These are phyloP conservation scores for Eubucco bourcierii DNA, from an alignment of 2,113 vertebrate genomes.

Conservation along the genomic window DNA sequence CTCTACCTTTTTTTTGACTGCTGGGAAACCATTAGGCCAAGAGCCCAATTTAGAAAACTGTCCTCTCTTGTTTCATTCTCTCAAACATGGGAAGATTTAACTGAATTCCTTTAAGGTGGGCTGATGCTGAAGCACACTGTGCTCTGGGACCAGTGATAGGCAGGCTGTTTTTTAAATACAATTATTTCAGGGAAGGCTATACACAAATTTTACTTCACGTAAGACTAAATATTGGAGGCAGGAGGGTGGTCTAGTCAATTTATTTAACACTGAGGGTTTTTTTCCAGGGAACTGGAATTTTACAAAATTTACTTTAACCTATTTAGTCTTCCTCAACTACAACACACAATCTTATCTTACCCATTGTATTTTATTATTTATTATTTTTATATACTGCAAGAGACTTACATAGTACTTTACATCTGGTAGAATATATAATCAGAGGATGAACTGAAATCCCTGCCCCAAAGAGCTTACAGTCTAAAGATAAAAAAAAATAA, in stretches of 20 bases:
- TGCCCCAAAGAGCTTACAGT: constrained; percentile 70
- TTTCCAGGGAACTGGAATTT: background rate
- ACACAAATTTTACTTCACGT: background rate
- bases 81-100: background rate
- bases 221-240: background rate
- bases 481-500: constrained; percentile 30
- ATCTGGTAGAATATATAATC: constrained; percentile 28
- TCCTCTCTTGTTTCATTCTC: background rate
- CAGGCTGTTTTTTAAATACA: background rate
- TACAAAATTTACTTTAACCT: background rate
- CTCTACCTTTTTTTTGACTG: background rate
- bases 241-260: background rate
- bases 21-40: background rate
- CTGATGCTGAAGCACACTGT: background rate
- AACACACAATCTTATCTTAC: constrained; percentile 51
- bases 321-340: constrained; percentile 38
- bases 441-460: constrained; percentile 12
- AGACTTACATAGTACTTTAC: constrained; percentile 53
- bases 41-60: background rate
- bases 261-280: background rate
- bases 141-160: background rate
- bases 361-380: constrained; percentile 55
- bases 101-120: background rate
- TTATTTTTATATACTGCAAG: background rate
- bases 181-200: background rate